Percentiles rank a stretch among this genome's conserved stretches.
Conservation (phyloP, 2,888 invertebrate genomes). For the Agonum fuliginosum region DNA sequence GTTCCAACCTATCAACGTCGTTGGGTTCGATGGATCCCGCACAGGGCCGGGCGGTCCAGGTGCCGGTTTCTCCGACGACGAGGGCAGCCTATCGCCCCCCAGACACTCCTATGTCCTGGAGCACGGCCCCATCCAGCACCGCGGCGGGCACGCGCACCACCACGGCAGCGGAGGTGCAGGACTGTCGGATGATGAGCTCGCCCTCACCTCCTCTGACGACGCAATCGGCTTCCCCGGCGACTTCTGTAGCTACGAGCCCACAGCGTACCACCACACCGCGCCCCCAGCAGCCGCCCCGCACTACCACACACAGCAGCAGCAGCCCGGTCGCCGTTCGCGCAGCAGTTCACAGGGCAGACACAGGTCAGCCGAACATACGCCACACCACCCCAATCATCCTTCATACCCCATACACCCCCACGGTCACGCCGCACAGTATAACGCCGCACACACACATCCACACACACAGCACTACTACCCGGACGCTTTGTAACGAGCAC, state of each 20-base stretch:
- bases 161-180: slow-evolving; percentile 71
- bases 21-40: slow-evolving; percentile 77
- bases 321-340: slow-evolving; percentile 73
- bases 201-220: slow-evolving; percentile 72
- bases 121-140: slow-evolving; percentile 76
- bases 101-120: slow-evolving; percentile 78
- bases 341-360: slow-evolving; percentile 75
- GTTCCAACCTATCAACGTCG: slow-evolving; percentile 76
- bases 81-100: slow-evolving; percentile 81
- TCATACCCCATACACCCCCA: slow-evolving; percentile 68
- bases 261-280: slow-evolving; percentile 65
- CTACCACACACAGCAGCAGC: slow-evolving; percentile 72
- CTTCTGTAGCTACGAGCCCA: slow-evolving; percentile 72
- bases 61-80: slow-evolving; percentile 93
- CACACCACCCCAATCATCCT: slow-evolving; percentile 56
- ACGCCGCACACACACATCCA: slow-evolving; percentile 69
- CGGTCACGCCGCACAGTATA: slow-evolving; percentile 32
- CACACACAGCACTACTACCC: slow-evolving; percentile 72
- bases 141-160: slow-evolving; percentile 68
- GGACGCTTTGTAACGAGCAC: slow-evolving; percentile 76
- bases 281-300: slow-evolving; percentile 64
- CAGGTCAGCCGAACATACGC: slow-evolving; percentile 61
- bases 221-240: slow-evolving; percentile 72
- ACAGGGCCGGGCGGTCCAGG: slow-evolving; percentile 74
- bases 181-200: slow-evolving; percentile 70